Conservation (phyloP, 2,888 invertebrate genomes). For the Chrysotoxum bicinctum region DNA sequence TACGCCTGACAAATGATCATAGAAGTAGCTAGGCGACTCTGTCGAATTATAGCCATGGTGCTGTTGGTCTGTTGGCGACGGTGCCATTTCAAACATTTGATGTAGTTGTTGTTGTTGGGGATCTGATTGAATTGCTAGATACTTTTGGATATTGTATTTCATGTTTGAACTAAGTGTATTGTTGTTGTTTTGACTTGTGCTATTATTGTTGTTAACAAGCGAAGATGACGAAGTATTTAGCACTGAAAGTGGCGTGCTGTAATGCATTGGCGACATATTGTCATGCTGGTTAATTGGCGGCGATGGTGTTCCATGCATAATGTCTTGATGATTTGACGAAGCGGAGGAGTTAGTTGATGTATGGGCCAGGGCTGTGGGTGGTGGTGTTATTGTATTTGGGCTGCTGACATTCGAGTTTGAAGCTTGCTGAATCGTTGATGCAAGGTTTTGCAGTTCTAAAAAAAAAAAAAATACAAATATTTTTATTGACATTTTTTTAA, state of each 20-base stretch:
- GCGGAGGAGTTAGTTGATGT: slow-evolving; percentile 58
- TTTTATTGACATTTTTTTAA: background rate
- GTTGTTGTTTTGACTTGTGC: slow-evolving; percentile 74
- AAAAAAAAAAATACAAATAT: background rate
- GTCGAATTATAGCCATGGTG: slow-evolving; percentile 71
- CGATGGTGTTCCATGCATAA: slow-evolving; percentile 72
- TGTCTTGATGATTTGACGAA: slow-evolving; percentile 68
- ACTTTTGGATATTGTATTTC: slow-evolving; percentile 75
- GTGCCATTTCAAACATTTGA: slow-evolving; percentile 66
- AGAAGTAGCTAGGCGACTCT: slow-evolving; percentile 74
- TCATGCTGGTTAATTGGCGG: slow-evolving; percentile 68
- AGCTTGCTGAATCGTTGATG: slow-evolving; percentile 73
- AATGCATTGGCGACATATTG: slow-evolving; percentile 75
- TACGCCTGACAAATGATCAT: slow-evolving; percentile 67
- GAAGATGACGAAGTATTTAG: slow-evolving; percentile 44
- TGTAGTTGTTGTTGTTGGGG: slow-evolving; percentile 75
- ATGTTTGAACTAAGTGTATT: slow-evolving; percentile 64
- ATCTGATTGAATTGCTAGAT: slow-evolving; percentile 79
- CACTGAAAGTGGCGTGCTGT: slow-evolving; percentile 56
- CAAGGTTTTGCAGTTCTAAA: slow-evolving; percentile 73
- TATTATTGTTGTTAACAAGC: slow-evolving; percentile 67
- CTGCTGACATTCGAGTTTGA: slow-evolving; percentile 65
- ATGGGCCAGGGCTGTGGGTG: slow-evolving; percentile 50
- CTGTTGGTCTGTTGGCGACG: slow-evolving; percentile 62
- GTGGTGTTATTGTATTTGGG: slow-evolving; percentile 61